Evolutionary conservation across 1,140 invertebrate species (phyloP), one percentile per base, ranked within the genome.

Genomic region (Ephestia elutella): DNA sequence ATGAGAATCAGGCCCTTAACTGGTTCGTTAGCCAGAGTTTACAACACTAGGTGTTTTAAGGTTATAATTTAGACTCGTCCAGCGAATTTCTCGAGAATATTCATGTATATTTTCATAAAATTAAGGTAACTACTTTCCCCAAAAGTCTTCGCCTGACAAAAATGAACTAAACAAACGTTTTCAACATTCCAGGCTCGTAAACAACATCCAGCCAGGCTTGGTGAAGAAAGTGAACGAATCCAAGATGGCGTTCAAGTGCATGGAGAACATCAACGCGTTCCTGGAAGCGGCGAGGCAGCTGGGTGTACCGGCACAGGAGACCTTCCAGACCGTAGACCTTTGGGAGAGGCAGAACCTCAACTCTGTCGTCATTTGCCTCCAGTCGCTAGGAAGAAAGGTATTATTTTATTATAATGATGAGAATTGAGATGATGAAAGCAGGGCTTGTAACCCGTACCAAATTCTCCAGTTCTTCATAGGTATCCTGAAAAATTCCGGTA

Each of bases 201-300:
- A 97, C 81, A 88, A 90, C 54, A 91, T 97, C 56, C 91, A 96
- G 80, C 91, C 94, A 0, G 94, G 93, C 18, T 91, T 91, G 32
- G 92, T 97, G 19, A 97, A 96, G 89, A 97, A 97, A 89, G 92
- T 97, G 62, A 97, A 97, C 82, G 92, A 93, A 70, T 94, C 92
- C 32, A 91, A 91, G 73, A 95, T 97, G 93, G 96, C 97, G n/a
- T 98, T 98, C 89, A 98, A 98, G 76, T 98, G 96, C 80, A 99
- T 99, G 98, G 98, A 99, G 89, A 99, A 99, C 82, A 99, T 99
- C 63, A 98, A 98, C 74, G 93, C 93, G 7, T 99, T 99, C 89
- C 90, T 99, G 57, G 94, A 95, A 70, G 93, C 93, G 7, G 96
- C 95, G 38, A 93, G 93, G 77, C 90, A 91, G n/a, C 91, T 98